phyloP scores from a whole-genome alignment of 2,113 vertebrate species.

The Calyptomena viridis region DNA sequence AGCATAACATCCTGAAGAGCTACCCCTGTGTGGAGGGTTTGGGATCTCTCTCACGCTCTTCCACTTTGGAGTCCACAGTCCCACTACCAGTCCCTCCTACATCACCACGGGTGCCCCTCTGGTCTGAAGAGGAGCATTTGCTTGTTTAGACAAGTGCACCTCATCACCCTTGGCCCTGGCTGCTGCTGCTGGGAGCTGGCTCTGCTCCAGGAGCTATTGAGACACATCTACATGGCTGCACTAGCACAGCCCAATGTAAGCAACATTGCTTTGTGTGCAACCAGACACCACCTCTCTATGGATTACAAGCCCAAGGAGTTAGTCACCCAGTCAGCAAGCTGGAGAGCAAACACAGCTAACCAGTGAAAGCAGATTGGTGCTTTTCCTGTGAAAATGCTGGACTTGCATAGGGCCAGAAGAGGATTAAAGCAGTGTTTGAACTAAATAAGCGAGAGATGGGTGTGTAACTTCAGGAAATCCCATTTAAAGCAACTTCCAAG shows the following conservation, averaged over 20 bases:
- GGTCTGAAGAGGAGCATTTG: fast-evolving
- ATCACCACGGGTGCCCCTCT: background rate
- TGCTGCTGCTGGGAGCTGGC: background rate
- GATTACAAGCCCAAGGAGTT: background rate
- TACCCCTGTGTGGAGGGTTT: no score
- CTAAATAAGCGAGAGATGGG: background rate
- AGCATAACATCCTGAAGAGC: background rate
- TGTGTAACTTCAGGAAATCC: background rate
- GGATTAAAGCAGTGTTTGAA: background rate
- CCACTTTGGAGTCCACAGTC: background rate
- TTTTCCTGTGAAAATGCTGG: background rate
- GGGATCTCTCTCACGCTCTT: background rate
- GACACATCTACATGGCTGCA: background rate
- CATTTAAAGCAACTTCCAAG: background rate
- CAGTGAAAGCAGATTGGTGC: background rate
- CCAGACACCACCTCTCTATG: background rate
- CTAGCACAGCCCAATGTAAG: background rate
- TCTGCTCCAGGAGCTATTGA: background rate
- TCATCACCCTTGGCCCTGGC: background rate
- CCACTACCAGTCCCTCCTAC: background rate
- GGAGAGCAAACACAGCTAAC: background rate
- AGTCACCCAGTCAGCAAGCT: background rate
- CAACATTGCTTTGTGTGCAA: background rate
- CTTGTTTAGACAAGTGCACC: background rate
- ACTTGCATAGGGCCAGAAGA: background rate